These are phyloP conservation scores for Carpatolechia fugitivella DNA, from an alignment of 2,888 invertebrate species.

Conservation along the genomic window DNA sequence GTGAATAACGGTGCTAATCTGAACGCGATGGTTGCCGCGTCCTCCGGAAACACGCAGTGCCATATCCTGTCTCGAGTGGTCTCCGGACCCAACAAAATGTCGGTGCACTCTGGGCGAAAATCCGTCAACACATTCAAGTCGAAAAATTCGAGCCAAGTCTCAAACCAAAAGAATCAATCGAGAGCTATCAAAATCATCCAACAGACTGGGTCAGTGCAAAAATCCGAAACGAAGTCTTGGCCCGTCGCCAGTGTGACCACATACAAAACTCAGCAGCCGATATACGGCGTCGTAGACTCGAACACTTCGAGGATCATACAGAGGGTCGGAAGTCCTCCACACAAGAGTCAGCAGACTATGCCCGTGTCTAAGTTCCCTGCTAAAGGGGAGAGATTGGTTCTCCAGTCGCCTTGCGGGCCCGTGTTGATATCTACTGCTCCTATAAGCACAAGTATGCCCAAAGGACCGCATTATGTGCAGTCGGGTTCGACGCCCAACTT, in stretches of 20 bases:
- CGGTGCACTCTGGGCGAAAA: slow-evolving; percentile 70
- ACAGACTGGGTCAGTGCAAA: slow-evolving; percentile 61
- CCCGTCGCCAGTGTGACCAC: slow-evolving; percentile 56
- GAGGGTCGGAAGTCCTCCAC: slow-evolving; percentile 68
- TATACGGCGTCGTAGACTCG: slow-evolving; percentile 56
- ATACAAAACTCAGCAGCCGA: slow-evolving; percentile 59
- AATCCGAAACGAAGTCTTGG: slow-evolving; percentile 67
- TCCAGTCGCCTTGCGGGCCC: slow-evolving; percentile 70
- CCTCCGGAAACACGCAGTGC: slow-evolving; percentile 66
- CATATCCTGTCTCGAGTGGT: slow-evolving; percentile 72
- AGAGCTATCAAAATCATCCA: slow-evolving; percentile 79
- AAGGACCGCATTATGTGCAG: slow-evolving; percentile 73
- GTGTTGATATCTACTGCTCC: slow-evolving; percentile 68
- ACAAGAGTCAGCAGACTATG: slow-evolving; percentile 41
- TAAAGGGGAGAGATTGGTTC: slow-evolving; percentile 64
- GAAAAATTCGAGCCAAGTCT: slow-evolving; percentile 53
- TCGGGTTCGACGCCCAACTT: slow-evolving; percentile 69
- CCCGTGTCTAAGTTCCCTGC: slow-evolving; percentile 47
- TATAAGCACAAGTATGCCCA: slow-evolving; percentile 56
- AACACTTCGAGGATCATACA: slow-evolving; percentile 68
- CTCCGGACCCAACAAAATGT: slow-evolving; percentile 72
- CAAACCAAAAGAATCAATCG: slow-evolving; percentile 62
- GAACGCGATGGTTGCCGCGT: slow-evolving; percentile 64
- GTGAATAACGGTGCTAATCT: slow-evolving; percentile 74
- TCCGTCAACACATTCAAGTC: slow-evolving; percentile 62